Percentiles rank a stretch among this genome's conserved stretches.
Conservation (phyloP, 2,888 invertebrate species). For the Pandemis corylana region DNA sequence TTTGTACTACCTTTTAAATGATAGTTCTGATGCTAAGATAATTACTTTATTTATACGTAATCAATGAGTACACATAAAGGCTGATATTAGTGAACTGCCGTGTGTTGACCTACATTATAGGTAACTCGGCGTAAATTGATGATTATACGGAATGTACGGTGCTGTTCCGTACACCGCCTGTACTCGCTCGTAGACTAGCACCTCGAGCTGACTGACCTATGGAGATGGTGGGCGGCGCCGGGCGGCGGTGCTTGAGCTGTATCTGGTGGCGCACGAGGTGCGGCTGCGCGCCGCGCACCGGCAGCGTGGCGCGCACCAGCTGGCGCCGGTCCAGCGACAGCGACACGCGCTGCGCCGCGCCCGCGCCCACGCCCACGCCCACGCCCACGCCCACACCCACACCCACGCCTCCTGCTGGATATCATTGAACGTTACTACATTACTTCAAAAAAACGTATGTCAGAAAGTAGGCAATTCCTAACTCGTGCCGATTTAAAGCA, state of each 20-base stretch:
- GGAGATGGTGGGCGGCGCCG: slow-evolving; percentile 33
- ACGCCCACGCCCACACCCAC: background rate
- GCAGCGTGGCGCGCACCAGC: slow-evolving; percentile 60
- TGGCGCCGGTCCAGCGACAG: slow-evolving; percentile 68
- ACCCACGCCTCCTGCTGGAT: background rate
- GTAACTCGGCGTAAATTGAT: no score
- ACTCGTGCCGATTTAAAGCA: no score
- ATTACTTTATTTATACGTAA: no score
- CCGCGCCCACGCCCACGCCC: background rate
- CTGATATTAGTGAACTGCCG: no score
- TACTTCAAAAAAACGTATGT: background rate
- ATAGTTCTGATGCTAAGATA: no score
- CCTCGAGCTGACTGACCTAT: slow-evolving; percentile 12
- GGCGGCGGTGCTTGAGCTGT: slow-evolving; percentile 59
- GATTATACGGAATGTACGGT: no score
- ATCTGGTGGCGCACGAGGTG: slow-evolving; percentile 66
- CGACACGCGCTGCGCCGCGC: slow-evolving; percentile 49
- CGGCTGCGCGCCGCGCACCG: slow-evolving; percentile 51
- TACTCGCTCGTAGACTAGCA: no score
- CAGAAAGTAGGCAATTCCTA: background rate
- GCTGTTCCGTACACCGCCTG: no score
- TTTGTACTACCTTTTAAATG: no score
- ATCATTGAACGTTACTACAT: background rate
- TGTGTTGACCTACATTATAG: no score
- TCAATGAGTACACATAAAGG: no score